A percentile compares a stretch with the other conserved stretches of the same genome.
Conservation (phyloP, 2,888 invertebrate genomes). For the Drosophila aldrichi region DNA sequence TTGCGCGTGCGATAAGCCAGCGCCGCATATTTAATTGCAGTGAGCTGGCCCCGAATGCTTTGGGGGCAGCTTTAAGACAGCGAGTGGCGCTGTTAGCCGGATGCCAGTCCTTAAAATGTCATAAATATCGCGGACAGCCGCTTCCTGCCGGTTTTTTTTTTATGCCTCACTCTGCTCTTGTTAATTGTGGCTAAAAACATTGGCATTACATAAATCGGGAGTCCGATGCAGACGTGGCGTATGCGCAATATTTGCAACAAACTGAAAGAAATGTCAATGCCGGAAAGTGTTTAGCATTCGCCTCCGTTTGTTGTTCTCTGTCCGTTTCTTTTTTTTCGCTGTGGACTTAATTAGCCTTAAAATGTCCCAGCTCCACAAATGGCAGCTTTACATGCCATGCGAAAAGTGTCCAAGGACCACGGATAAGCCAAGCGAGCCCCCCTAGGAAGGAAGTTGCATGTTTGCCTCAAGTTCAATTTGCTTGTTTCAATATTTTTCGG, state of each 20-base stretch:
- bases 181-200: constrained; percentile 55
- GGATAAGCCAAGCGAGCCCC: constrained; percentile 61
- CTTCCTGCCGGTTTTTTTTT: constrained; percentile 54
- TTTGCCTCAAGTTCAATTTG: constrained; percentile 76
- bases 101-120: constrained; percentile 65
- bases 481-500: constrained; percentile 66
- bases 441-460: constrained; percentile 76
- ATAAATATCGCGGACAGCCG: constrained; percentile 63
- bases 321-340: constrained; percentile 10
- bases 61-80: constrained; percentile 36
- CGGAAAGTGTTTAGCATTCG: constrained; percentile 76
- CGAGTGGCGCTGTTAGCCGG: constrained; percentile 32
- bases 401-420: constrained; percentile 37
- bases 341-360: constrained; percentile 76
- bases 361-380: constrained; percentile 57
- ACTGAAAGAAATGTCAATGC: constrained; percentile 71
- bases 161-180: constrained; percentile 10
- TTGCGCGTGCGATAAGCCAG: constrained; percentile 76
- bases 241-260: constrained; percentile 67
- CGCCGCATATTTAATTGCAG: constrained; percentile 75
- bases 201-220: constrained; percentile 56
- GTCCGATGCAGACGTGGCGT: constrained; percentile 53
- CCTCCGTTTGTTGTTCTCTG: not conserved
- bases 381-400: constrained; percentile 65
- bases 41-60: constrained; percentile 8